These are phyloP conservation scores for Drosophila arawakana DNA, from an alignment of 1,140 invertebrate species.

Conservation along the genomic window DNA sequence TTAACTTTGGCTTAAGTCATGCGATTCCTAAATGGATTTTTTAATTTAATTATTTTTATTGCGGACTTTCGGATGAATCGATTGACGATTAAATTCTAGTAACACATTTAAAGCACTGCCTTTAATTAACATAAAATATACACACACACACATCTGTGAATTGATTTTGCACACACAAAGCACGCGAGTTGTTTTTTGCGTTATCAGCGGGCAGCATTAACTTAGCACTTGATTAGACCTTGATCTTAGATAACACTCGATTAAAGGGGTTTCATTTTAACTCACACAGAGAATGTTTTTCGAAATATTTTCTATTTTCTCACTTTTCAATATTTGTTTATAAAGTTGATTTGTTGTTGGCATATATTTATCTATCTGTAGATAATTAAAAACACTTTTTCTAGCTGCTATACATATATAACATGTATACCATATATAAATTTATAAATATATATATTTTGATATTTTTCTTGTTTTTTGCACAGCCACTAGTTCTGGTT, in stretches of 20 bases:
- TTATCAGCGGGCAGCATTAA: constrained; percentile 31
- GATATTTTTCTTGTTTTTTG: constrained; percentile 16
- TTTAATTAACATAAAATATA: constrained; percentile 4
- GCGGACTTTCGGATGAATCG: constrained; percentile 2
- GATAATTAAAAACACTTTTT: constrained; percentile 26
- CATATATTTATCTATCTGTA: constrained; percentile 14
- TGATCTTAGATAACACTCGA: constrained; percentile 45
- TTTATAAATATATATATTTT: constrained; percentile 1
- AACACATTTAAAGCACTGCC: background rate
- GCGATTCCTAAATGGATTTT: constrained; percentile 17
- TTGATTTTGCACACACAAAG: constrained; percentile 16
- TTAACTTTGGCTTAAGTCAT: background rate
- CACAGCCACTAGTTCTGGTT: constrained; percentile 35
- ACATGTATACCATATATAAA: background rate
- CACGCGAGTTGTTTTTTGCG: constrained; percentile 24
- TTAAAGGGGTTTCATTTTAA: constrained; percentile 4
- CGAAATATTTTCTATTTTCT: constrained; percentile 23
- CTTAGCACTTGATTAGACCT: constrained; percentile 27
- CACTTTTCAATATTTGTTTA: constrained; percentile 24
- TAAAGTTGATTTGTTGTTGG: constrained; percentile 2
- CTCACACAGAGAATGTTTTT: constrained; percentile 19
- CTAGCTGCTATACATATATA: constrained; percentile 16
- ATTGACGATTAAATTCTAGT: background rate
- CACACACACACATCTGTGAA: background rate
- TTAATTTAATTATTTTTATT: background rate